Percentiles rank a stretch among this genome's conserved stretches.
Evolutionary conservation across 1,140 invertebrate species (phyloP).

Genomic region (Anoplolepis gracilipes): DNA sequence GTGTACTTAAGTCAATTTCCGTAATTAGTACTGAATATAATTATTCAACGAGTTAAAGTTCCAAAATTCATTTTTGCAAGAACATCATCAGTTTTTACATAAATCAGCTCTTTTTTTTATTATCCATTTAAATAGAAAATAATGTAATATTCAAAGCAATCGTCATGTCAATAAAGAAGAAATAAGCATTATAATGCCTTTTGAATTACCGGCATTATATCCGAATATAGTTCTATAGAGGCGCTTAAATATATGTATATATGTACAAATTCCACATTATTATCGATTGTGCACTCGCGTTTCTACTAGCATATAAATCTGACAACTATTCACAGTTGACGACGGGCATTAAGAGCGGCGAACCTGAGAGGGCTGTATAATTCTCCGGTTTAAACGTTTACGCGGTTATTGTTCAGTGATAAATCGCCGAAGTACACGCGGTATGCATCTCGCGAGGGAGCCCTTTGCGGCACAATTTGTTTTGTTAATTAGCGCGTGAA

Average conservation of each 20-base stretch:
- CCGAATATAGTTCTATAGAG: neutral
- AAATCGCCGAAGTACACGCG: constrained; percentile 35
- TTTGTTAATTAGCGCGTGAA: constrained; percentile 64
- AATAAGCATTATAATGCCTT: neutral
- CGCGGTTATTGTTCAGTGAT: constrained; percentile 65
- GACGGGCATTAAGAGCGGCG: constrained; percentile 58
- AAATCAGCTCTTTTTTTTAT: neutral
- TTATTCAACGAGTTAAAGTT: neutral
- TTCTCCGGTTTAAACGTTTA: constrained; percentile 65
- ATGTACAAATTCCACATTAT: constrained; percentile 13
- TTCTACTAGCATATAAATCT: constrained; percentile 44
- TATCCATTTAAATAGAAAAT: neutral
- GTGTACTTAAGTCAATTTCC: no score
- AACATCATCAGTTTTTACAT: neutral
- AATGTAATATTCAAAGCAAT: neutral
- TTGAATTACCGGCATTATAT: constrained; percentile 20
- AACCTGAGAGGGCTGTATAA: constrained; percentile 52
- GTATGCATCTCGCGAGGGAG: constrained; percentile 25
- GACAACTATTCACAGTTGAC: constrained; percentile 44
- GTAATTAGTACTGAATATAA: neutral
- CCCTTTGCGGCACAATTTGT: constrained; percentile 14
- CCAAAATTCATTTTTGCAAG: neutral
- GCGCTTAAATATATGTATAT: neutral
- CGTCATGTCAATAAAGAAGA: neutral
- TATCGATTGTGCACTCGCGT: constrained; percentile 26